Base-by-base conservation (phyloP, 2,888 invertebrate species). In the Neria commutata region DNA sequence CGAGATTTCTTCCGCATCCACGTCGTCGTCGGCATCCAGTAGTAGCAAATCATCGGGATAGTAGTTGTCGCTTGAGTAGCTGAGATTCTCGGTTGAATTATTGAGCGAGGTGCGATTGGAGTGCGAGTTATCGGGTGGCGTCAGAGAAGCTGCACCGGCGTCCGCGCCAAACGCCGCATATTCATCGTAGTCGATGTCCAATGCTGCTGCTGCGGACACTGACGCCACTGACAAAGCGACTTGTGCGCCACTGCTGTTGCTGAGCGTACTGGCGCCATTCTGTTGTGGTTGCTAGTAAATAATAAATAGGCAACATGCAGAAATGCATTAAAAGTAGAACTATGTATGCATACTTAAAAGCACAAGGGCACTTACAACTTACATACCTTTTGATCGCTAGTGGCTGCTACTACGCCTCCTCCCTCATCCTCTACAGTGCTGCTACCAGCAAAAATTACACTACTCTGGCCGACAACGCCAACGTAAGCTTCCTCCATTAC, bases 51-150 rank as follows among this genome's bases (percentile, higher is more conserved):
- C 79, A 60, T 80, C 78, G n/a, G 73, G 74, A 46, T 73, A 77
- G 60, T 76, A 78, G 62, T 79, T 79, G 61, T 81, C 80, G 66
- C 79, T 80, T 62, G 75, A 71, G 64, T 78, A 80, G 60, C 80
- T 81, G 25, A 81, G 69, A 66, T 81, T 81, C 61, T 81, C 81
- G 23, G 81, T 81, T 54, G 81, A 81, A 65, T 81, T 81, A 58
- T 79, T 80, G 46, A 79, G 70, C 11, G 81, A 81, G 23, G 77
- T 77, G 55, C 77, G 74, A 65, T 77, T 78, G 10, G 77, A 77
- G 59, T 72, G 72, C 4, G 62, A 66, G 58, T 62, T 75, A 33
- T 62, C 63, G 14, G 25, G 29, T 3, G 48, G 48, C 6, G 67
- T 63, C 23, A 65, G 29, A 14, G 62, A 65, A 26, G 57, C 65